Evolutionary conservation across 2,113 vertebrate genomes (phyloP).

Genomic region (Notarius lentiginosus): DNA sequence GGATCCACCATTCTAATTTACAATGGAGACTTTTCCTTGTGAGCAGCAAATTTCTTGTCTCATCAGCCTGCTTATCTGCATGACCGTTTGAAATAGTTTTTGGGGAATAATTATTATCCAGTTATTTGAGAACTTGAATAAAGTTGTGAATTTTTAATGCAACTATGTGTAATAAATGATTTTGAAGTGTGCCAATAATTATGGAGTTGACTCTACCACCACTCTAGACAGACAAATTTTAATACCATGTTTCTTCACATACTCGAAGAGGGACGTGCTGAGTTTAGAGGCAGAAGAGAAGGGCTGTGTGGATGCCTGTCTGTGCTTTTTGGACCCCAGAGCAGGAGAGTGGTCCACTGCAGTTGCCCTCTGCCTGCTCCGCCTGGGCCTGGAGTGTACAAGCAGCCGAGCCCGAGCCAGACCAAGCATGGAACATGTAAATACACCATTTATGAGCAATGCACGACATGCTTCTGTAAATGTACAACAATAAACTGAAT

Average conservation of each 20-base stretch:
- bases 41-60: not conserved
- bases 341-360: conserved; percentile 64
- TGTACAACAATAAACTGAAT: not conserved
- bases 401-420: conserved; percentile 61
- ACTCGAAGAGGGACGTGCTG: conserved; percentile 65
- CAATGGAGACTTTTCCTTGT: not conserved
- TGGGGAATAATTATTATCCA: not conserved
- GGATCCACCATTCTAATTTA: not conserved
- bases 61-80: not conserved
- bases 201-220: not conserved
- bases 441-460: not conserved
- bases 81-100: not conserved
- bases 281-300: conserved; percentile 66
- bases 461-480: not conserved
- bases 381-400: conserved; percentile 59
- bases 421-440: conserved; percentile 61
- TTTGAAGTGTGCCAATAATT: not conserved
- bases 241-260: not conserved
- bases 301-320: conserved; percentile 66
- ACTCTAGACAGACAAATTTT: not conserved
- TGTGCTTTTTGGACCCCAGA: conserved; percentile 66
- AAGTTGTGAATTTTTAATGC: not conserved
- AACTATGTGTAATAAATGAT: not conserved
- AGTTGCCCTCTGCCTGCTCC: conserved; percentile 63
- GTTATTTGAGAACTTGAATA: not conserved